phyloP scores from a whole-genome alignment of 2,113 vertebrate genomes.

The Orycteropus afer region DNA sequence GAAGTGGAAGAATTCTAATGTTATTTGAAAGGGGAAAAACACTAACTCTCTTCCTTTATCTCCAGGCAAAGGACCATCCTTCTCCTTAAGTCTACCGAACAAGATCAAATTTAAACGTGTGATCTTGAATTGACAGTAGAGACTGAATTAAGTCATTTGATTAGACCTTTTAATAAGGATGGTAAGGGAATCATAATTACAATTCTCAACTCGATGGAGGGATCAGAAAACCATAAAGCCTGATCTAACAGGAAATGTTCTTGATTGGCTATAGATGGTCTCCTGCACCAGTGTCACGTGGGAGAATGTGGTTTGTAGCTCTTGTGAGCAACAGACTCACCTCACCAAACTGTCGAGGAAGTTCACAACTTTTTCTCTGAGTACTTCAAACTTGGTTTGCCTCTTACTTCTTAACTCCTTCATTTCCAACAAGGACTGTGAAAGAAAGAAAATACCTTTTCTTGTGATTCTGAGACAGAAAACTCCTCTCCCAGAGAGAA shows the following conservation, averaged over 20 bases:
- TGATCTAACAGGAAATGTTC: neutral
- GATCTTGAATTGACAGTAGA: neutral
- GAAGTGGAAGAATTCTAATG: neutral
- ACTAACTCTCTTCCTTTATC: neutral
- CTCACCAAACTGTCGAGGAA: conserved; percentile 92
- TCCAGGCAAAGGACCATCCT: neutral
- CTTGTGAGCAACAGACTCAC: conserved; percentile 81
- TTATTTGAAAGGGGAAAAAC: neutral
- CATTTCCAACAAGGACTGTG: conserved; percentile 94
- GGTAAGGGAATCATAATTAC: neutral
- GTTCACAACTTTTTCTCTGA: conserved; percentile 91
- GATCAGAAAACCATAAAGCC: neutral
- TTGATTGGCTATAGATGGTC: neutral
- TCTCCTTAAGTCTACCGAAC: neutral
- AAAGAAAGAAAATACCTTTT: conserved; percentile 66
- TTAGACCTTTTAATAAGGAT: conserved; percentile 28
- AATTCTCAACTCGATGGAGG: neutral
- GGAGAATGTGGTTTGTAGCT: neutral
- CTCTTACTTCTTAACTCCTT: conserved; percentile 93
- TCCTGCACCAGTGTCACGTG: neutral
- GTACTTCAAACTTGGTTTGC: conserved; percentile 92
- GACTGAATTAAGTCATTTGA: neutral
- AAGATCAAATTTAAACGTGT: conserved; percentile 25
- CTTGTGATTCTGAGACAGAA: conserved; percentile 58
- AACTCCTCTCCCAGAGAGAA: neutral